These are phyloP conservation scores for Pristionchus arcanus DNA, from an alignment of 2,888 invertebrate genomes.

Conservation along the genomic window DNA sequence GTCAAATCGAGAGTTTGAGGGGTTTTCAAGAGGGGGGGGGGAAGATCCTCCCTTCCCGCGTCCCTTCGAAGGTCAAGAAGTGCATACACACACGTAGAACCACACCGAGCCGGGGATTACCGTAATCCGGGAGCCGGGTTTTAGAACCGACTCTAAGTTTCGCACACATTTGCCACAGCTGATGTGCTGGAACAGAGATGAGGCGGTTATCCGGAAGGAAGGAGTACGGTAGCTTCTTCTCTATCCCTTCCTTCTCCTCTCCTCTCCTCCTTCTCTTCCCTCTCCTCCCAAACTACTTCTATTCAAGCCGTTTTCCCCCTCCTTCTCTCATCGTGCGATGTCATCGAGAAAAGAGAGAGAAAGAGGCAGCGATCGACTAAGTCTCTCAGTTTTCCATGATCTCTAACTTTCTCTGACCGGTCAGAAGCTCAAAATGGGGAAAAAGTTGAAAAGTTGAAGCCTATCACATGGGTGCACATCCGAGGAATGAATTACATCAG, in stretches of 20 bases:
- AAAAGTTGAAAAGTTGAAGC: background rate
- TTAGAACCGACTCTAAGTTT: background rate
- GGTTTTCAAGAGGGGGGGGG: constrained; percentile 44
- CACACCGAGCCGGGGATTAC: constrained; percentile 22
- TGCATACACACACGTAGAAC: background rate
- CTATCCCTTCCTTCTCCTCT: constrained; percentile 11
- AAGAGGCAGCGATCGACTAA: background rate
- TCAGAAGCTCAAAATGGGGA: background rate
- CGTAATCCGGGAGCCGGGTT: background rate
- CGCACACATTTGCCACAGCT: background rate
- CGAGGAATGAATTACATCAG: background rate
- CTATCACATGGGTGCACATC: constrained; percentile 25
- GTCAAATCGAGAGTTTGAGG: constrained; percentile 50
- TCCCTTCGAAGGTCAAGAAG: constrained; percentile 45
- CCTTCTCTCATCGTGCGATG: constrained; percentile 15
- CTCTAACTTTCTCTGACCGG: constrained; percentile 12
- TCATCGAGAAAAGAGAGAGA: background rate
- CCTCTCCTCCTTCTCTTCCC: constrained; percentile 6
- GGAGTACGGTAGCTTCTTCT: constrained; percentile 13
- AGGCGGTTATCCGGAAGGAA: background rate
- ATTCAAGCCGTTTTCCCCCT: constrained; percentile 44
- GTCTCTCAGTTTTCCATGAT: background rate
- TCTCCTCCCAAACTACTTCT: constrained; percentile 21
- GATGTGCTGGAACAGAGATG: background rate
- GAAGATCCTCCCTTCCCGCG: constrained; percentile 19